Percentiles rank a stretch among this genome's conserved stretches.
Evolutionary conservation across 2,113 vertebrate genomes (phyloP).

Genomic region (Lynx canadensis): DNA sequence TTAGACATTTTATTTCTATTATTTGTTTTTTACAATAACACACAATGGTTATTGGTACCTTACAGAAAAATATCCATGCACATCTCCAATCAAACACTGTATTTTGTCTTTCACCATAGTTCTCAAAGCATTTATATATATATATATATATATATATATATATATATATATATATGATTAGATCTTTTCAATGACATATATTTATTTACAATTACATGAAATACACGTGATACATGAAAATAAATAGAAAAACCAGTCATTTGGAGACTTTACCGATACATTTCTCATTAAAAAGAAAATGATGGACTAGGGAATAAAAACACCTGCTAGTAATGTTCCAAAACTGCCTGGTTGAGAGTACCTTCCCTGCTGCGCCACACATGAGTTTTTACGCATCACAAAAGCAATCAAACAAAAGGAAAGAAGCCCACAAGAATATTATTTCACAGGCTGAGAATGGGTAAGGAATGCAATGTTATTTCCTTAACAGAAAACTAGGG

Average conservation of each 20-base stretch:
- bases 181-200: neutral
- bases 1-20: neutral
- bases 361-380: neutral
- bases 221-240: neutral
- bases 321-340: neutral
- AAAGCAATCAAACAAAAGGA: constrained; percentile 7
- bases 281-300: constrained; percentile 31
- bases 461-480: neutral
- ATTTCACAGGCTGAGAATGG: neutral
- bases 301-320: neutral
- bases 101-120: neutral
- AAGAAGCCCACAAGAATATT: neutral
- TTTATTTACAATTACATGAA: neutral
- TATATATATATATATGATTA: neutral
- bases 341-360: neutral
- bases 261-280: neutral
- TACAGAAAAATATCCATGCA: neutral
- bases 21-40: constrained; percentile 14
- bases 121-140: neutral
- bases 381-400: neutral
- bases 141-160: too few species aligned
- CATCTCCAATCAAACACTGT: neutral
- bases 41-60: neutral
- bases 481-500: neutral
- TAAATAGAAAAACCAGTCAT: neutral